These are phyloP conservation scores for Artemia franciscana DNA, from an alignment of 1,140 invertebrate genomes.

Conservation along the genomic window DNA sequence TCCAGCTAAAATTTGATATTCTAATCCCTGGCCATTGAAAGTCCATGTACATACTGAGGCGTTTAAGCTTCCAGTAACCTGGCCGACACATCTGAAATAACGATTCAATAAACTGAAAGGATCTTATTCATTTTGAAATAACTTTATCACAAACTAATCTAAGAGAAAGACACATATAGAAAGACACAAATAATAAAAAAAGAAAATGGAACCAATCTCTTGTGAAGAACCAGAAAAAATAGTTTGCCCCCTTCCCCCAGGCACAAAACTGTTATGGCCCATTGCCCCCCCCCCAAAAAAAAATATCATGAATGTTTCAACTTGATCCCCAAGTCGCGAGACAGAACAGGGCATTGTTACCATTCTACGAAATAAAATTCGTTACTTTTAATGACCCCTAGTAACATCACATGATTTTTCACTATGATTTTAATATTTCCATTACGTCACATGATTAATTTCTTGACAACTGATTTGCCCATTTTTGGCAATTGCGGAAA, in stretches of 20 bases:
- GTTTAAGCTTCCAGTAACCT: not conserved
- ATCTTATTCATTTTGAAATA: not conserved
- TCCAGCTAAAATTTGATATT: constrained; percentile 75
- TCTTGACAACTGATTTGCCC: too few species aligned
- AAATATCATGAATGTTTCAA: not conserved
- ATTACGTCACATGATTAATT: not conserved
- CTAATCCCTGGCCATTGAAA: constrained; percentile 69
- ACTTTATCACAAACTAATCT: not conserved
- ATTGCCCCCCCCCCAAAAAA: not conserved
- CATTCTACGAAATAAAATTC: not conserved
- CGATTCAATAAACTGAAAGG: not conserved
- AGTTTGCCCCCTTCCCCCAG: not conserved
- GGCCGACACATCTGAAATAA: not conserved
- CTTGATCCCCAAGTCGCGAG: not conserved
- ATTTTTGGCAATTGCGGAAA: too few species aligned
- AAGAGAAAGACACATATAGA: not conserved
- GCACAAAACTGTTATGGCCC: not conserved
- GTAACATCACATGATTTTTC: not conserved
- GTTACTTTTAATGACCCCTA: not conserved
- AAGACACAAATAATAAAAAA: not conserved
- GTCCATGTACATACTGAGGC: constrained; percentile 57
- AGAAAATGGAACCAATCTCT: not conserved
- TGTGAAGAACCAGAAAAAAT: too few species aligned
- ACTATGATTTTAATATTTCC: not conserved
- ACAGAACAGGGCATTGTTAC: not conserved